phyloP scores from a whole-genome alignment of 1,140 invertebrate species.

The Eueides isabella region DNA sequence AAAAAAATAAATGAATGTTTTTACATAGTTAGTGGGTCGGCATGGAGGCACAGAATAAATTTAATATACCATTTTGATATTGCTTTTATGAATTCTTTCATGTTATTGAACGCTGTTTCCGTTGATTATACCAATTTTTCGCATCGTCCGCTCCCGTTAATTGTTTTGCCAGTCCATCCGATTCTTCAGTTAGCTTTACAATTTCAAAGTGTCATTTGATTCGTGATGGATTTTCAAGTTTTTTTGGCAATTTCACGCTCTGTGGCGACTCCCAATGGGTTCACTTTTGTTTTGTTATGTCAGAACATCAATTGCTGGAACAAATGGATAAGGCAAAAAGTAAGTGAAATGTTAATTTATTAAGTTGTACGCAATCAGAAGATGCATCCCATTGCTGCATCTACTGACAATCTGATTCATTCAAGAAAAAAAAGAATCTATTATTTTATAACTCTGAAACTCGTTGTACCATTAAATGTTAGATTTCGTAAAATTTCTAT shows the following conservation, averaged over 20 bases:
- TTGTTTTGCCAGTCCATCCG: constrained; percentile 76
- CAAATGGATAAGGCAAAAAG: too few relatives aligned
- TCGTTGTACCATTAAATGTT: too few relatives aligned
- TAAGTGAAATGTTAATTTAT: too few relatives aligned
- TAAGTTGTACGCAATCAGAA: too few relatives aligned
- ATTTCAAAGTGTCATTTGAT: constrained; percentile 81
- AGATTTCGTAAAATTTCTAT: too few relatives aligned
- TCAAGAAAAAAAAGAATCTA: too few relatives aligned
- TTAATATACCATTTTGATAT: constrained; percentile 58
- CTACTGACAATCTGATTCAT: too few relatives aligned
- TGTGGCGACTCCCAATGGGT: constrained; percentile 65
- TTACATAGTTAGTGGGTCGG: constrained; percentile 35
- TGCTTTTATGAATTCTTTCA: constrained; percentile 68
- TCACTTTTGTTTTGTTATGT: constrained; percentile 65
- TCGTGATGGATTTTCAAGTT: constrained; percentile 78
- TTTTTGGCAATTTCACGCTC: constrained; percentile 79
- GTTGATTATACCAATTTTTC: constrained; percentile 78
- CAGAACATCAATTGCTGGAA: constrained; percentile 47
- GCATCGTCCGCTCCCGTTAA: constrained; percentile 68
- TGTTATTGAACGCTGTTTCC: constrained; percentile 64
- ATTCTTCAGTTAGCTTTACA: constrained; percentile 79
- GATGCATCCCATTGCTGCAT: too few relatives aligned
- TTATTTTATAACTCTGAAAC: too few relatives aligned
- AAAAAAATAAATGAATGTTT: constrained; percentile 39
- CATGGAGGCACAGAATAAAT: constrained; percentile 19